Evolutionary conservation across 2,113 vertebrate species (phyloP), one percentile per base, ranked within the genome.

Genomic region (Gymnorhina tibicen): DNA sequence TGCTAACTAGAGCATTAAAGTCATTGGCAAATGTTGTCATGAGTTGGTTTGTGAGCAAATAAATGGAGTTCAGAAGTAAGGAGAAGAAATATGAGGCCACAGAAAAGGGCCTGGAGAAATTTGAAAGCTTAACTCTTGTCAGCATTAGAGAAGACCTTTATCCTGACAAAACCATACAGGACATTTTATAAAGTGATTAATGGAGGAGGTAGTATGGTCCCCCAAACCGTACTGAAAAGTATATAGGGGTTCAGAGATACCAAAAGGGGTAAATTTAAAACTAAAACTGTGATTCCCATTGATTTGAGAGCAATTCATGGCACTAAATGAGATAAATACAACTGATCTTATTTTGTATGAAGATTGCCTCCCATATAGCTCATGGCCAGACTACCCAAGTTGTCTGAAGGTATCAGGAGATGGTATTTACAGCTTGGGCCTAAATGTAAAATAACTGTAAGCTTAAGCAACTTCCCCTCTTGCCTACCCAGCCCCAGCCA

Each of bases 1-100:
- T 90, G 85, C 68, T 93, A 93, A 94, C 75, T 84, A 84, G 82
- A 92, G 88, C 93, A 93, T 93, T 95, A 92, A 91, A 94, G 88
- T 90, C 27, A 72, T 85, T 81, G 92, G 84, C 72, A 92, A 90
- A 95, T 77, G 63, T 91, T 86, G 47, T 66, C 82, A 19, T 52
- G 55, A 26, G 47, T 62, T 91, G 47, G 39, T 83, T 96, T 91
- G 47, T 81, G 64, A 88, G 52, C 23, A 91, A 84, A 90, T 59
- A 94, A 88, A 85, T 52, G 70, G 24, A 85, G 37, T 90, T 96
- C 70, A 74, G 67, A 86, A 33, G 46, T 67, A 85, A 64, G 42
- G n/a, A 86, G 37, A 81, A 89, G 70, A 85, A 94, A 82, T 76
- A 68, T 2, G n/a, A 89, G 78, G 27, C 32, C 62, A 50, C 35